phyloP scores from a whole-genome alignment of 2,888 invertebrate species.

The Phorcus lineatus region DNA sequence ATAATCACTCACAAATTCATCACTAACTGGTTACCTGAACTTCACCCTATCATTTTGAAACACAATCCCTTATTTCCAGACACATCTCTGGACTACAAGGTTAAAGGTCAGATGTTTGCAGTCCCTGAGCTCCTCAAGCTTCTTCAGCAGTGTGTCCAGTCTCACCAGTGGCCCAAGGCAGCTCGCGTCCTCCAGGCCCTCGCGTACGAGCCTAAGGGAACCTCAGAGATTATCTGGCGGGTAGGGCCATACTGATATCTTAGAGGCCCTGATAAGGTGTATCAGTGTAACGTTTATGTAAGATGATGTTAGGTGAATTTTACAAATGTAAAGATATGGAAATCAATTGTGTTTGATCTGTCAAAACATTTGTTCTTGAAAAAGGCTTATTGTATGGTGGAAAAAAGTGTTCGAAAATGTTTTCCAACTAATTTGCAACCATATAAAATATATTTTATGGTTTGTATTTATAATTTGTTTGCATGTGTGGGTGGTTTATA shows the following conservation, averaged over 20 bases:
- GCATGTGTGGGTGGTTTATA: too few relatives aligned
- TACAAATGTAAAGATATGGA: neutral
- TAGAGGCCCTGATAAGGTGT: neutral
- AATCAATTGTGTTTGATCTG: too few relatives aligned
- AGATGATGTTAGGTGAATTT: neutral
- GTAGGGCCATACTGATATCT: constrained; percentile 30
- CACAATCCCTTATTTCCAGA: too few relatives aligned
- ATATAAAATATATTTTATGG: too few relatives aligned
- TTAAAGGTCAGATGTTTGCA: neutral
- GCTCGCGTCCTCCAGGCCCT: constrained; percentile 42
- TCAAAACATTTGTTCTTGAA: too few relatives aligned
- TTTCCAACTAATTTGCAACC: too few relatives aligned
- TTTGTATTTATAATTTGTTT: too few relatives aligned
- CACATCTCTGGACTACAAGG: neutral
- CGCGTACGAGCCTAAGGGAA: constrained; percentile 30
- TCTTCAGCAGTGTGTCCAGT: constrained; percentile 45
- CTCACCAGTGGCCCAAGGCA: constrained; percentile 51
- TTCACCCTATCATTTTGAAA: too few relatives aligned
- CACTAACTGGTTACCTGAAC: too few relatives aligned
- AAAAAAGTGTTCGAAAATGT: too few relatives aligned
- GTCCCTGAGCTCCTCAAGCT: constrained; percentile 38
- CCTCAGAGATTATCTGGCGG: constrained; percentile 51
- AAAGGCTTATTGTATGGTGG: too few relatives aligned
- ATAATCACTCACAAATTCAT: too few relatives aligned
- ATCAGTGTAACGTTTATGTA: neutral